phyloP scores from a whole-genome alignment of 2,113 vertebrate genomes.

The Pollimyrus isidori region DNA sequence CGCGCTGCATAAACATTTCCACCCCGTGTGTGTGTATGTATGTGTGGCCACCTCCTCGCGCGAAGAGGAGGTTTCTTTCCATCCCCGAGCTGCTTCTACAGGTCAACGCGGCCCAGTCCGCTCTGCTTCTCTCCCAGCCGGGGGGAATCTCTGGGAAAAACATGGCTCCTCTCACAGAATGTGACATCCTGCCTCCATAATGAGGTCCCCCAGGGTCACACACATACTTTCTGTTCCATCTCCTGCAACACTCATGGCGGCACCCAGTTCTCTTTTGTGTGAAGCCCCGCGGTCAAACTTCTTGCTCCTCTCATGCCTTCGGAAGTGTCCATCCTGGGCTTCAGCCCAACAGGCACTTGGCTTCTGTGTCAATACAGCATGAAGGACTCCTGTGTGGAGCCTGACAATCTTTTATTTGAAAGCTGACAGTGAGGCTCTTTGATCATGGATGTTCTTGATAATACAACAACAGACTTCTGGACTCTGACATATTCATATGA shows the following conservation, averaged over 20 bases:
- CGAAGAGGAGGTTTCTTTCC: slow-evolving; percentile 17
- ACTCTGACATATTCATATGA: not conserved
- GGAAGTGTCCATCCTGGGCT: not conserved
- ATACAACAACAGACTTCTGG: not conserved
- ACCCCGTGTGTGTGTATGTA: slow-evolving; percentile 15
- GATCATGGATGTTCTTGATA: slow-evolving; percentile 6
- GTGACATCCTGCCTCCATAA: slow-evolving; percentile 41
- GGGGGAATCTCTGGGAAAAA: slow-evolving; percentile 39
- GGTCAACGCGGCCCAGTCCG: not conserved
- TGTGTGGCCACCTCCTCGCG: slow-evolving; percentile 13
- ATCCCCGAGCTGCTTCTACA: not conserved
- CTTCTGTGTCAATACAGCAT: not conserved
- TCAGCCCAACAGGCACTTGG: not conserved
- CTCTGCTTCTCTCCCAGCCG: slow-evolving; percentile 11
- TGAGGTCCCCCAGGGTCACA: slow-evolving; percentile 39
- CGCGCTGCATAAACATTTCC: slow-evolving; percentile 50
- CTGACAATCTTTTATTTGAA: not conserved
- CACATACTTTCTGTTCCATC: slow-evolving; percentile 33
- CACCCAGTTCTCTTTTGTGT: slow-evolving; percentile 21
- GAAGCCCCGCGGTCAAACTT: slow-evolving; percentile 8
- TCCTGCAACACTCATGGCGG: slow-evolving; percentile 18
- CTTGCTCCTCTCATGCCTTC: not conserved
- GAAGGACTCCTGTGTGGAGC: not conserved
- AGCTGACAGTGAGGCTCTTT: slow-evolving; percentile 1
- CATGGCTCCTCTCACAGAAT: slow-evolving; percentile 32